Conservation (phyloP, 2,888 invertebrate species). For the Ophraella communa region DNA sequence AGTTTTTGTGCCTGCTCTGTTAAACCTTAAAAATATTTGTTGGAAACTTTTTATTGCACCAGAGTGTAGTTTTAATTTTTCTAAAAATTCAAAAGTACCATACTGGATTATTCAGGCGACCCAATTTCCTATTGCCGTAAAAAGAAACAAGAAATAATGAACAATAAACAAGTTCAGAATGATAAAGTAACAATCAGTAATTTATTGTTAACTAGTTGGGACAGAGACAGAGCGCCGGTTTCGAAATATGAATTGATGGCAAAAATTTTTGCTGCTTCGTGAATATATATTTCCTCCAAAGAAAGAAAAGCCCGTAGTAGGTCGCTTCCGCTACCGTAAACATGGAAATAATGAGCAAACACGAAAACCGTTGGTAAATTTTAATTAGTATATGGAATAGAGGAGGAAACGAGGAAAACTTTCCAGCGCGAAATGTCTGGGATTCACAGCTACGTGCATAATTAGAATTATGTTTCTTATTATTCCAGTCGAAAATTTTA, state of each 20-base stretch:
- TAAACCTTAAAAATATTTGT: no score
- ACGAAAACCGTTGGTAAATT: conserved; percentile 27
- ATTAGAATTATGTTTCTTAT: conserved; percentile 27
- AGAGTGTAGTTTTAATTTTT: no score
- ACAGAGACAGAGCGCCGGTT: not conserved
- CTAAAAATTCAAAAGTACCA: no score
- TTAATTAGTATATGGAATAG: conserved; percentile 21
- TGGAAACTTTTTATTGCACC: no score
- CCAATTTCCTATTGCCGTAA: no score
- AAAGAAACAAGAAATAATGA: no score
- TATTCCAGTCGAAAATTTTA: not conserved
- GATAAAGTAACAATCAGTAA: no score
- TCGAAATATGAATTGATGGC: not conserved
- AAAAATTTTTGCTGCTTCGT: not conserved
- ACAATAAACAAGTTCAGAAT: no score
- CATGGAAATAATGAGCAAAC: conserved; percentile 19
- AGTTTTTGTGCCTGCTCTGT: no score
- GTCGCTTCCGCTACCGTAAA: conserved; percentile 14
- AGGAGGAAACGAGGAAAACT: conserved; percentile 3
- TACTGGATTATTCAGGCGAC: no score
- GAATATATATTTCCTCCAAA: not conserved
- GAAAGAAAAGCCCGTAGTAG: not conserved
- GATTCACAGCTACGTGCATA: conserved; percentile 22
- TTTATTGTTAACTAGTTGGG: no score
- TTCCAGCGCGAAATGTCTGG: conserved; percentile 16